Evolutionary conservation across 2,113 vertebrate species (phyloP), one percentile per base, ranked within the genome.

Genomic region (Eurypyga helias): DNA sequence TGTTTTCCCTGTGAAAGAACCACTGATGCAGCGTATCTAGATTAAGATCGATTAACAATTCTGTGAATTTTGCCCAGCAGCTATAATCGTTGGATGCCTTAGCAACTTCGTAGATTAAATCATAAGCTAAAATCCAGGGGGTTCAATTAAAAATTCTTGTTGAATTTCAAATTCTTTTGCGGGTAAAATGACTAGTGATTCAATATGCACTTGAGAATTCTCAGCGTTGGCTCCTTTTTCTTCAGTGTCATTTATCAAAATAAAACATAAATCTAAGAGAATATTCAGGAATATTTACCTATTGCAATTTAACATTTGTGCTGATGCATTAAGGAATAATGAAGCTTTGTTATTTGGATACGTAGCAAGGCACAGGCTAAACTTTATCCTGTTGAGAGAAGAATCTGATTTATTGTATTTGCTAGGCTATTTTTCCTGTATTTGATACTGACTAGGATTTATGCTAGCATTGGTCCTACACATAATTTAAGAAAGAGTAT

Each of bases 31-130:
- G 65, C 0, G 1, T 76, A 96, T 93, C 92, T 78, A 94, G 87
- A 96, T 91, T 83, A 92, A 85, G 89, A 97, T 97, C 33, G 81
- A 98, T 97, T 97, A 98, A 94, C 92, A 79, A 97, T 97, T 98
- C 75, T 93, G 61, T 95, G 92, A 73, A 92, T 97, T 98, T 98
- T 92, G 61, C 89, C 91, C 57, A 81, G 66, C 75, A 76, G 97
- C 97, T 96, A 78, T 95, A 89, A 90, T 95, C 96, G 0, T 97
- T 95, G 62, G 96, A 98, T 98, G 79, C 91, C 96, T 77, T 97
- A 97, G 94, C 90, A 97, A 97, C 96, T 77, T 73, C 29, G 48
- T 94, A 92, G 88, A 95, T 96, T 81, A 97, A 96, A 92, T 96
- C 87, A 95, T 89, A 97, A 75, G 34, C 54, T 86, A 89, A 92